phyloP scores from a whole-genome alignment of 2,888 invertebrate species.

The Lasioglossum figueresi region DNA sequence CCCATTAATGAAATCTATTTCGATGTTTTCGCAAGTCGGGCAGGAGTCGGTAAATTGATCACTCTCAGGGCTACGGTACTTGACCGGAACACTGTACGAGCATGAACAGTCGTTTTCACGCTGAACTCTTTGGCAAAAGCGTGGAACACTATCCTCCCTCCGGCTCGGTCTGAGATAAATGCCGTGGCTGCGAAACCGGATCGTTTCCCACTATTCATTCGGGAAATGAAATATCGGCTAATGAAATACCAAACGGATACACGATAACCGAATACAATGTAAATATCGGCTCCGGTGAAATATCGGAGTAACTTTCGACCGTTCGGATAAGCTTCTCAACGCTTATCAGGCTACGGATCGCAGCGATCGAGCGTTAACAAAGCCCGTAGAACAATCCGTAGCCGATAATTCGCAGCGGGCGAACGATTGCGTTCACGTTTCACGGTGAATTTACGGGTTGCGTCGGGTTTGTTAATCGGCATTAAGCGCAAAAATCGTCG shows the following conservation, averaged over 20 bases:
- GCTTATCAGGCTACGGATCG: constrained; percentile 23
- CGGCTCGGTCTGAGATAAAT: constrained; percentile 18
- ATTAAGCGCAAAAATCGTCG: constrained; percentile 26
- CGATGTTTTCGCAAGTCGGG: background rate
- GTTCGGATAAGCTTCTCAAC: constrained; percentile 27
- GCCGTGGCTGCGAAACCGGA: background rate
- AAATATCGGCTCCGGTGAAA: constrained; percentile 19
- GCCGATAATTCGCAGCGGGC: constrained; percentile 25
- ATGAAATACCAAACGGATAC: background rate
- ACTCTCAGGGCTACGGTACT: background rate
- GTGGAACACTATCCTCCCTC: background rate
- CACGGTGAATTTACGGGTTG: constrained; percentile 34
- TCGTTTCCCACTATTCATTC: background rate
- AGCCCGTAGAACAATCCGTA: constrained; percentile 35
- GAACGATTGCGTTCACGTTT: constrained; percentile 33
- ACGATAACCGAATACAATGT: constrained; percentile 9
- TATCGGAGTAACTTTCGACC: constrained; percentile 24
- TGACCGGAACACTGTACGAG: background rate
- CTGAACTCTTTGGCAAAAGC: background rate
- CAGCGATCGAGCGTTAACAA: constrained; percentile 32
- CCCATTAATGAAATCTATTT: background rate
- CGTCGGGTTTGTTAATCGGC: constrained; percentile 39
- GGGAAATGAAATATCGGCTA: constrained; percentile 16
- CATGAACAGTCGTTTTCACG: constrained; percentile 6
- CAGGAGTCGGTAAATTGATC: background rate